These are phyloP conservation scores for Sesamia inferens DNA, from an alignment of 2,888 invertebrate genomes.

Conservation along the genomic window DNA sequence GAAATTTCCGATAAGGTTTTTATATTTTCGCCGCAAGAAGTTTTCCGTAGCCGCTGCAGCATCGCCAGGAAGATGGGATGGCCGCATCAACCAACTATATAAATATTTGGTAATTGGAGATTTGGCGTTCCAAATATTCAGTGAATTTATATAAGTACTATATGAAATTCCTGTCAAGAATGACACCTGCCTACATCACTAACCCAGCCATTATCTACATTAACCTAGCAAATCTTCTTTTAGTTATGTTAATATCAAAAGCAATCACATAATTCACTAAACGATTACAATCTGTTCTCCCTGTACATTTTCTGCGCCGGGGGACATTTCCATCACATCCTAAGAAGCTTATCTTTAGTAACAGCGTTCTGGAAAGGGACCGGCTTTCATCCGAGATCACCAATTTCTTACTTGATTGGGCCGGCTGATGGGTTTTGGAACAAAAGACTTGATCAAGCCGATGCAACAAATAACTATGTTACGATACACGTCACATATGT, in stretches of 20 bases:
- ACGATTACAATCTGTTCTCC: slow-evolving; percentile 68
- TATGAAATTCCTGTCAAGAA: too few relatives aligned
- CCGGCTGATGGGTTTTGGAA: slow-evolving; percentile 85
- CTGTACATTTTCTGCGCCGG: slow-evolving; percentile 74
- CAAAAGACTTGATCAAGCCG: slow-evolving; percentile 78
- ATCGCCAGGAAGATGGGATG: too few relatives aligned
- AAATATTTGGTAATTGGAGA: not conserved
- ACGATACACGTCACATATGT: slow-evolving; percentile 34
- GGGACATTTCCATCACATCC: slow-evolving; percentile 79
- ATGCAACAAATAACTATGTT: slow-evolving; percentile 69
- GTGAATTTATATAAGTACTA: not conserved
- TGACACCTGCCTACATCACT: not conserved
- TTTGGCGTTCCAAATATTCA: not conserved
- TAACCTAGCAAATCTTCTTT: too few relatives aligned
- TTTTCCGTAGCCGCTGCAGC: too few relatives aligned
- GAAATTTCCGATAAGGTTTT: too few relatives aligned
- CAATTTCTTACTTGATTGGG: slow-evolving; percentile 89
- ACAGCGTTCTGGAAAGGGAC: slow-evolving; percentile 76
- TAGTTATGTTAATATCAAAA: slow-evolving; percentile 23
- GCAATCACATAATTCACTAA: slow-evolving; percentile 39
- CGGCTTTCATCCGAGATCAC: slow-evolving; percentile 78
- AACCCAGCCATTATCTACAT: not conserved
- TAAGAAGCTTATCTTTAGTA: slow-evolving; percentile 82
- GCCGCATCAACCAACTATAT: too few relatives aligned
- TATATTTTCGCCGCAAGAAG: too few relatives aligned